Evolutionary conservation across 2,888 invertebrate species (phyloP).

Genomic region (Polia nebulosa): DNA sequence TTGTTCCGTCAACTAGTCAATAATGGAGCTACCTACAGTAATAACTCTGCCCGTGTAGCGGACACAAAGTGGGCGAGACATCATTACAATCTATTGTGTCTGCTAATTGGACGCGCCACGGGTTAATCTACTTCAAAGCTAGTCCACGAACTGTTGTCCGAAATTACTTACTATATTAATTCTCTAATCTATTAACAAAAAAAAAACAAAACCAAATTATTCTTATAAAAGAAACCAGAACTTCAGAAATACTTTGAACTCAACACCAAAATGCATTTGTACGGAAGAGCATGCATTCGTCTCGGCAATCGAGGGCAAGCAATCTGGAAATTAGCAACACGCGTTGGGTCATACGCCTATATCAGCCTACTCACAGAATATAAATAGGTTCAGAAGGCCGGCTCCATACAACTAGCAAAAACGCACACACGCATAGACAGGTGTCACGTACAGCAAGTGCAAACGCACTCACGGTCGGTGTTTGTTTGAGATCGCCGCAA

Average conservation of each 20-base stretch:
- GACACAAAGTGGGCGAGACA: too few relatives aligned
- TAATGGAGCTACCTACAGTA: background rate
- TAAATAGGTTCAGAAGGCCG: background rate
- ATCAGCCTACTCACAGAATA: background rate
- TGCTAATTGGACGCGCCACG: too few relatives aligned
- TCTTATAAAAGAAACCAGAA: background rate
- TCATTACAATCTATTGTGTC: too few relatives aligned
- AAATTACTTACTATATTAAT: background rate
- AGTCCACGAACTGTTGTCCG: background rate
- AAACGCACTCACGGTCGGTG: background rate
- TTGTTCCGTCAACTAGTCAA: too few relatives aligned
- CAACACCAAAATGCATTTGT: background rate
- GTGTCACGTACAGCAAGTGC: background rate
- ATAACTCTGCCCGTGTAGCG: too few relatives aligned
- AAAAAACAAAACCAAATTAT: background rate
- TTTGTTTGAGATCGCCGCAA: background rate
- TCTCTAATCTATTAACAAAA: background rate
- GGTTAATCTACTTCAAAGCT: too few relatives aligned
- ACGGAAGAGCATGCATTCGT: conserved; percentile 13
- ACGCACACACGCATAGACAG: background rate
- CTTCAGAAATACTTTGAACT: conserved; percentile 15
- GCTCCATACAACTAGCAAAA: background rate
- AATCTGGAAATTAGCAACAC: conserved; percentile 24
- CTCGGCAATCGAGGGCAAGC: conserved; percentile 18
- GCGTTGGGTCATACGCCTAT: background rate